Base-by-base conservation (phyloP, 1,140 invertebrate species). In the Pogonus chalceus region DNA sequence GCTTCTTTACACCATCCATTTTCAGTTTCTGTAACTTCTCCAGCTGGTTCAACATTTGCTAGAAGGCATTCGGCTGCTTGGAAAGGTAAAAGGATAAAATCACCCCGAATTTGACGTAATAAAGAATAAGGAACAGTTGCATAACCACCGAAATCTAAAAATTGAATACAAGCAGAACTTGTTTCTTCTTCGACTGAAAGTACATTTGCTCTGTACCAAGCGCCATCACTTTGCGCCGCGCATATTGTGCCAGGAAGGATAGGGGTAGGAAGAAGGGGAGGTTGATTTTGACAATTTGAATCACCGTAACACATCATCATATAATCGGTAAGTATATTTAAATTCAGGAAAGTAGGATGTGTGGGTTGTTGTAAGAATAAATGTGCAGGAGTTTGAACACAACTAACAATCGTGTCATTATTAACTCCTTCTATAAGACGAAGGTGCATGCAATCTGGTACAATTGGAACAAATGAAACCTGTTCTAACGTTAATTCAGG, bases 121-220 rank as follows among this genome's bases (percentile, higher is more conserved):
- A 80, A 72, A 20, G 79, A 72, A 56, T 84, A 84, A 57, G 80
- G 79, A n/a, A 95, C 76, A 31, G 76, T 78, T 62, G 83, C 80
- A 69, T 89, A 98, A 46, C 94, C 95, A 22, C 96, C 96, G 68
- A 93, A 92, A 74, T 98, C 96, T 1, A 98, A 81, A 67, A 92
- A 85, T 72, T 88, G 88, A 24, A 96, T 81, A 53, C 91, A 76
- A 64, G 86, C 87, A n/a, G 81, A 76, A 55, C 82, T 76, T 43
- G 76, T 80, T 37, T 81, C 80, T 53, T 79, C 71, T 63, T 87
- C 82, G 2, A 77, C 76, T 39, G 80, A 78, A 14, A 92, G 80
- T 1, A 97, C 81, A 68, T 86, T 83, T 1, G 88, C 90, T 61
- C 95, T 80, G 67, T 88, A 93, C 95, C 95, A 98, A 61, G 82